Conservation (phyloP, 2,888 invertebrate species). For the Diachrysia chrysitis region DNA sequence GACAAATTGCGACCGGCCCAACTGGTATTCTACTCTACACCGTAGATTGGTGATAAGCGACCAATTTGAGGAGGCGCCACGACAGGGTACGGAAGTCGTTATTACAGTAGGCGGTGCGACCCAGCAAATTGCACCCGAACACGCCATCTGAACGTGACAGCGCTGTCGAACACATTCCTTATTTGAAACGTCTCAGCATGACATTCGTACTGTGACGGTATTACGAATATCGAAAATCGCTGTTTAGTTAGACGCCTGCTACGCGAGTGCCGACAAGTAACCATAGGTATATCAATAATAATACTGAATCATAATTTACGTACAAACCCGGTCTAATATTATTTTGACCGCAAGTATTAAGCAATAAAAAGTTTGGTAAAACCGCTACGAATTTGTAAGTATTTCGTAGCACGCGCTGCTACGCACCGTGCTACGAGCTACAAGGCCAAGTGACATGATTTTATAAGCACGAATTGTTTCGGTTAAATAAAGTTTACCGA, state of each 20-base stretch:
- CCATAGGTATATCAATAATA: conserved; percentile 44
- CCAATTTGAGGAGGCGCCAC: conserved; percentile 89
- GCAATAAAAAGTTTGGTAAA: conserved; percentile 61
- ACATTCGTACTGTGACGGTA: conserved; percentile 77
- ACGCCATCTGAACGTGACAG: conserved; percentile 89
- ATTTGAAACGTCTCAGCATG: conserved; percentile 86
- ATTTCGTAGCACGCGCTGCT: conserved; percentile 62
- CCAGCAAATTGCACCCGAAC: conserved; percentile 86
- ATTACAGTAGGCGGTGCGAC: conserved; percentile 88
- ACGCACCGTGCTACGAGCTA: conserved; percentile 53
- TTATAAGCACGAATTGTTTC: conserved; percentile 52
- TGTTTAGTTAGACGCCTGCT: conserved; percentile 46
- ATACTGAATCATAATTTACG: conserved; percentile 46
- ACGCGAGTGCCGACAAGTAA: conserved; percentile 31
- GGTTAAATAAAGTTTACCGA: conserved; percentile 24
- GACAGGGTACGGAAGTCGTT: conserved; percentile 89
- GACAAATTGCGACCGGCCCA: conserved; percentile 85
- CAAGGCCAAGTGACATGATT: conserved; percentile 52
- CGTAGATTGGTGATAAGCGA: conserved; percentile 89
- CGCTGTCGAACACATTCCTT: conserved; percentile 87
- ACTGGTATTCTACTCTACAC: conserved; percentile 85
- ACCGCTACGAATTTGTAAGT: conserved; percentile 58
- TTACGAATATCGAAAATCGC: conserved; percentile 72
- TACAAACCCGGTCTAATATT: conserved; percentile 45
- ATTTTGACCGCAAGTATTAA: conserved; percentile 60